These are phyloP conservation scores for Parambassis ranga DNA, from an alignment of 2,797 vertebrate species.

Conservation along the genomic window DNA sequence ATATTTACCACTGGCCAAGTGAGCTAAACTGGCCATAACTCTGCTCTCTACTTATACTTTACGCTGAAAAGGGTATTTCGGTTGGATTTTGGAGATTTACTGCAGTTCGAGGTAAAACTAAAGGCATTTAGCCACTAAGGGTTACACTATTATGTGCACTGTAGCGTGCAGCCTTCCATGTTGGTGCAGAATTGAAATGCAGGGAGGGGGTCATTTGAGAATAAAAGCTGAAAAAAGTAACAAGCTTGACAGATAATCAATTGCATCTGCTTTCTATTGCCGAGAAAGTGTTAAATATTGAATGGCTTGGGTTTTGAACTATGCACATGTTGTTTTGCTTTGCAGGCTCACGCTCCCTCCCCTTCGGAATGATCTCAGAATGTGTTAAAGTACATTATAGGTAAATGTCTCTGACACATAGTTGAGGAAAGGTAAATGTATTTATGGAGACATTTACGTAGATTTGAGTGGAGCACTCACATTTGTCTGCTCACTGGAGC, in stretches of 20 bases:
- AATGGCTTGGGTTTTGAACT: constrained; percentile 34
- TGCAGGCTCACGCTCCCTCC: neutral
- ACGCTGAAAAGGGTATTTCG: constrained; percentile 8
- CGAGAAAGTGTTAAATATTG: constrained; percentile 31
- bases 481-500: neutral
- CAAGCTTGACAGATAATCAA: constrained; percentile 41
- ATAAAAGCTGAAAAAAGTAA: neutral
- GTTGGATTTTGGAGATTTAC: constrained; percentile 11
- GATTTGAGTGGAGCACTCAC: neutral
- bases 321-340: constrained; percentile 2
- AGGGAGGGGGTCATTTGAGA: neutral
- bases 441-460: neutral
- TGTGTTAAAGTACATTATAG: neutral
- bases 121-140: neutral
- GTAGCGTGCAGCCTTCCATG: neutral
- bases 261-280: constrained; percentile 8
- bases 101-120: constrained; percentile 11
- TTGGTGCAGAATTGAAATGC: neutral
- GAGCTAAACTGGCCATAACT: constrained; percentile 44
- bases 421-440: constrained; percentile 17
- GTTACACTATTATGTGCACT: neutral
- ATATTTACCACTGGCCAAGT: constrained; percentile 65
- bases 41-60: constrained; percentile 17
- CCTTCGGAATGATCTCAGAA: too few relatives aligned
- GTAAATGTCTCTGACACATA: constrained; percentile 7